These are phyloP conservation scores for Cephalopterus ornatus DNA, from an alignment of 2,113 vertebrate species.

Conservation along the genomic window DNA sequence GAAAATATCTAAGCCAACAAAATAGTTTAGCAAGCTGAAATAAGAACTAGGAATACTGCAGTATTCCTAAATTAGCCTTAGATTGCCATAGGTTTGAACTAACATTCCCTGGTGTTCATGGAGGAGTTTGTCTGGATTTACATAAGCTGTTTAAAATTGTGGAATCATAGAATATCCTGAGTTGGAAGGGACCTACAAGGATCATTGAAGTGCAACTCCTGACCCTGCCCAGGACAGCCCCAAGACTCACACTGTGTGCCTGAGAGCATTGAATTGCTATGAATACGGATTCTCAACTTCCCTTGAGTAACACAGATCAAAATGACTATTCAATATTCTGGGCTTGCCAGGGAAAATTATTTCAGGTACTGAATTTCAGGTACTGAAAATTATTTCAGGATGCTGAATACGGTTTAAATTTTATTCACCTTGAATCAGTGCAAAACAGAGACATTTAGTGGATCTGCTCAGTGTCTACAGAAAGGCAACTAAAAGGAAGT, in stretches of 20 bases:
- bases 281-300: not conserved
- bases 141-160: not conserved
- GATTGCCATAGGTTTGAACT: not conserved
- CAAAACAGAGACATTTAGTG: not conserved
- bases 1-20: not conserved
- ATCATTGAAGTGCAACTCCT: not conserved
- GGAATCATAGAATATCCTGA: not conserved
- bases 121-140: not conserved
- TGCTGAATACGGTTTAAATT: not conserved
- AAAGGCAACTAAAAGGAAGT: not conserved
- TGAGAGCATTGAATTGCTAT: not conserved
- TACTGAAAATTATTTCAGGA: not conserved
- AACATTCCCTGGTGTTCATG: not conserved
- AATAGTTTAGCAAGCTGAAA: not conserved
- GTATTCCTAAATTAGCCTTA: not conserved
- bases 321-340: not conserved
- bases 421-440: not conserved
- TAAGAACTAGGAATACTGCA: not conserved
- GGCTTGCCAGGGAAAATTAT: not conserved
- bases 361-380: not conserved
- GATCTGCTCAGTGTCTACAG: not conserved
- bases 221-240: not conserved
- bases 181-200: not conserved
- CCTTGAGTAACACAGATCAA: not conserved
- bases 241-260: not conserved